phyloP scores from a whole-genome alignment of 2,797 vertebrate genomes.

The Hapalemur alaotrensis region DNA sequence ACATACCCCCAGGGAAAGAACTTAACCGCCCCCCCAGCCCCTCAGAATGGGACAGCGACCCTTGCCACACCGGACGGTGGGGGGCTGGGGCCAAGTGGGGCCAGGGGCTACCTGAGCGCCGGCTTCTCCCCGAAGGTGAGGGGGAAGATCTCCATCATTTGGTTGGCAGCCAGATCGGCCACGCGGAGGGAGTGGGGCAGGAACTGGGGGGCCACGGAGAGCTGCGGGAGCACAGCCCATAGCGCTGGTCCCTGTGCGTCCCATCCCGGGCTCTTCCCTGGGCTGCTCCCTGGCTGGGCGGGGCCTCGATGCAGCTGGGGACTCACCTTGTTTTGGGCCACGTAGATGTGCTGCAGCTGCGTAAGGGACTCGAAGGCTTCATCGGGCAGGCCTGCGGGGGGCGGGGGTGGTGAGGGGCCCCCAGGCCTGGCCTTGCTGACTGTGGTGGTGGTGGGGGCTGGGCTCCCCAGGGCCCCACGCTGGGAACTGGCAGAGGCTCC shows the following conservation, averaged over 20 bases:
- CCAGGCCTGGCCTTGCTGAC: background rate
- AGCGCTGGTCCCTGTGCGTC: background rate
- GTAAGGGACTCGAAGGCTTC: slow-evolving; percentile 80
- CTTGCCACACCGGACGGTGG: background rate
- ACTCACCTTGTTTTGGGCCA: slow-evolving; percentile 81
- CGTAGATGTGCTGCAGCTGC: slow-evolving; percentile 78
- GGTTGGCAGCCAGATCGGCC: slow-evolving; percentile 80
- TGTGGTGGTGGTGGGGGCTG: background rate
- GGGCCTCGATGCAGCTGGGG: background rate
- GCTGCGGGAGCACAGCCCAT: slow-evolving; percentile 57
- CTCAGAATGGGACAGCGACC: no score
- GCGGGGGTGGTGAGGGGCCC: background rate
- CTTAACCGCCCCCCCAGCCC: background rate
- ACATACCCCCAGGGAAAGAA: background rate
- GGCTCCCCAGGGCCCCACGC: background rate
- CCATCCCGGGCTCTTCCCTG: rapidly evolving
- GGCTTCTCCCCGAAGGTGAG: slow-evolving; percentile 82
- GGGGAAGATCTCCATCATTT: slow-evolving; percentile 73
- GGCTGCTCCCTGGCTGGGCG: background rate
- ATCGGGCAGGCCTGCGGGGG: slow-evolving; percentile 75
- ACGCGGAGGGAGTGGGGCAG: slow-evolving; percentile 77
- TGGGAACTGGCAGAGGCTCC: background rate
- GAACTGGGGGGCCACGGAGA: slow-evolving; percentile 76
- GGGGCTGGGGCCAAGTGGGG: background rate
- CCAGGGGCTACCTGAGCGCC: slow-evolving; percentile 70